Conservation (phyloP, 2,113 vertebrate genomes). For the Austrofundulus limnaeus region DNA sequence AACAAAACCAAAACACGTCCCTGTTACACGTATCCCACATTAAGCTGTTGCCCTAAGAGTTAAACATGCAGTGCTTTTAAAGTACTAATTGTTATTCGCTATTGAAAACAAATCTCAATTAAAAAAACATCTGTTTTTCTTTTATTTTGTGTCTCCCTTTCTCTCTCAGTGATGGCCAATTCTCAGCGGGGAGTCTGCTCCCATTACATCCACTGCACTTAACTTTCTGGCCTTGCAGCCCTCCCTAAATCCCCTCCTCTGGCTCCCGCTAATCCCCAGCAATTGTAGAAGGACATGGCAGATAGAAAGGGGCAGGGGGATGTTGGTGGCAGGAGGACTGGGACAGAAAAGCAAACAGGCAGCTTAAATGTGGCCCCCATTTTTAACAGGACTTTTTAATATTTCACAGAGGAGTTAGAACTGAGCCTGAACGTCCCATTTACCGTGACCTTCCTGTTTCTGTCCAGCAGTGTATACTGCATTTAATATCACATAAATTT, state of each 20-base stretch:
- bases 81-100: neutral
- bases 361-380: constrained; percentile 60
- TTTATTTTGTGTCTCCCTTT: constrained; percentile 10
- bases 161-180: constrained; percentile 33
- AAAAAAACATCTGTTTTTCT: constrained; percentile 13
- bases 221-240: constrained; percentile 71
- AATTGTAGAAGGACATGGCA: constrained; percentile 56
- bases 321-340: constrained; percentile 43
- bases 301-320: constrained; percentile 33
- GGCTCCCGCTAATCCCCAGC: constrained; percentile 65
- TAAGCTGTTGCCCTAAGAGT: neutral
- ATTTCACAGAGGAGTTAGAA: constrained; percentile 39
- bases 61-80: neutral
- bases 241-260: constrained; percentile 64
- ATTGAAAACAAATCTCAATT: constrained; percentile 9
- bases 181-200: constrained; percentile 63
- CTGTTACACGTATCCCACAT: neutral
- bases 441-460: constrained; percentile 24
- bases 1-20: neutral
- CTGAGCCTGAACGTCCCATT: constrained; percentile 38
- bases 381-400: constrained; percentile 55
- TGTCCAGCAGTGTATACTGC: constrained; percentile 4
- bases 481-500: constrained; percentile 32
- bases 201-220: constrained; percentile 69
- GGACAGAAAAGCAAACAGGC: constrained; percentile 61